Evolutionary conservation across 2,888 invertebrate genomes (phyloP).

Genomic region (Cordilura impudica): DNA sequence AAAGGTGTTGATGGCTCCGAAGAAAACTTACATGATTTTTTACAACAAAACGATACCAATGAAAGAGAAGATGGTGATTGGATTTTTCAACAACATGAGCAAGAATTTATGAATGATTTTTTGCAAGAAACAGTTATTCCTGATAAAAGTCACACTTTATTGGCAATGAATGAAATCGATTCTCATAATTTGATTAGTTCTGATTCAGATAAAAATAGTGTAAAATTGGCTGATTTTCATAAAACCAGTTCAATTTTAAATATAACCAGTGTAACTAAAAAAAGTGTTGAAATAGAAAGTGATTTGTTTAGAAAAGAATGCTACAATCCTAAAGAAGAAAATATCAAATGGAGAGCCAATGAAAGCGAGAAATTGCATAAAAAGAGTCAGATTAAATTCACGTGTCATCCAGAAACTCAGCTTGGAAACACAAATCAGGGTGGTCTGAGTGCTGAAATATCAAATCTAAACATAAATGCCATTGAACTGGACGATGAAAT

Average conservation of each 20-base stretch:
- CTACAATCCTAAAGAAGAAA: neutral
- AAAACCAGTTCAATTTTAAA: too few species aligned
- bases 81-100: neutral
- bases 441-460: too few species aligned
- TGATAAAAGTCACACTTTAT: neutral
- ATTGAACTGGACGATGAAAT: too few species aligned
- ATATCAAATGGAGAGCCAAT: too few species aligned
- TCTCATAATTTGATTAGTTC: neutral
- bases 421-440: too few species aligned
- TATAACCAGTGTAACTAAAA: too few species aligned
- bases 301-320: too few species aligned
- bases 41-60: neutral
- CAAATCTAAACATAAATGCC: neutral
- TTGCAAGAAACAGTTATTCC: neutral
- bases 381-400: too few species aligned
- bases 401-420: too few species aligned
- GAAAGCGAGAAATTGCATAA: too few species aligned
- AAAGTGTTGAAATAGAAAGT: too few species aligned
- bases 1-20: neutral
- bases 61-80: neutral
- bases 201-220: neutral
- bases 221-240: constrained; percentile 18
- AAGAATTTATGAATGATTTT: neutral
- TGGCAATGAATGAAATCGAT: neutral
- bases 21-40: neutral